Conservation (phyloP, 2,797 vertebrate species). For the Hemibagrus guttatus region DNA sequence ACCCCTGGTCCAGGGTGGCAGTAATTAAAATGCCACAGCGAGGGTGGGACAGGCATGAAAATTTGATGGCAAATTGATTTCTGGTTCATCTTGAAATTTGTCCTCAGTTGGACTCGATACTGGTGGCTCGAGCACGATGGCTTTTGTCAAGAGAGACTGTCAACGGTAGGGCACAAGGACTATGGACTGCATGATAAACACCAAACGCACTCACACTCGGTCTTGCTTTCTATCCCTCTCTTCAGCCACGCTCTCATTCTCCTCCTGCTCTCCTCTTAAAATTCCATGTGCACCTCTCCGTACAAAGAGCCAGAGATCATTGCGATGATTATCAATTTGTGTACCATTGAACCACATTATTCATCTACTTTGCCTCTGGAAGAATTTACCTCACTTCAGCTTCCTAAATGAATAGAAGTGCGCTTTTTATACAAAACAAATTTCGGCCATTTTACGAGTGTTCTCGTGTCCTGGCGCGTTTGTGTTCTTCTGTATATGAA, state of each 20-base stretch:
- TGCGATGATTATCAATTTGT: conserved; percentile 18
- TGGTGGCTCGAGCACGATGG: conserved; percentile 81
- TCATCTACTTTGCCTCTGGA: conserved; percentile 2
- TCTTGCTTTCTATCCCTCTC: conserved; percentile 6
- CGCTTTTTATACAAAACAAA: neutral
- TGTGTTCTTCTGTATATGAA: neutral
- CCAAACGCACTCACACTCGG: conserved; percentile 41
- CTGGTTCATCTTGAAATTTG: conserved; percentile 92
- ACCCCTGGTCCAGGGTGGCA: conserved; percentile 90
- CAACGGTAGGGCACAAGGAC: conserved; percentile 73
- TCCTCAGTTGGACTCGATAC: conserved; percentile 88
- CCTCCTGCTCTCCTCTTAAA: conserved; percentile 13
- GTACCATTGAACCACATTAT: conserved; percentile 21
- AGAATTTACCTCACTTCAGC: conserved; percentile 19
- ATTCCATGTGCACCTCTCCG: conserved; percentile 13
- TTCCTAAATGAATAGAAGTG: conserved; percentile 5
- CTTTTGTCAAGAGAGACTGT: conserved; percentile 86
- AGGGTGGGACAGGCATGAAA: conserved; percentile 87
- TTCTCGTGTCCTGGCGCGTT: neutral
- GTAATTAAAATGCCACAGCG: conserved; percentile 98
- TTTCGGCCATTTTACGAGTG: neutral
- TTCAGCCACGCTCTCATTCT: conserved; percentile 7
- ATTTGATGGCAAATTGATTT: conserved; percentile 94
- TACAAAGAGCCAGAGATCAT: conserved; percentile 13
- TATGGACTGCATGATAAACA: conserved; percentile 84